Evolutionary conservation across 2,113 vertebrate genomes (phyloP), one percentile per base, ranked within the genome.

Genomic region (Perccottus glenii): DNA sequence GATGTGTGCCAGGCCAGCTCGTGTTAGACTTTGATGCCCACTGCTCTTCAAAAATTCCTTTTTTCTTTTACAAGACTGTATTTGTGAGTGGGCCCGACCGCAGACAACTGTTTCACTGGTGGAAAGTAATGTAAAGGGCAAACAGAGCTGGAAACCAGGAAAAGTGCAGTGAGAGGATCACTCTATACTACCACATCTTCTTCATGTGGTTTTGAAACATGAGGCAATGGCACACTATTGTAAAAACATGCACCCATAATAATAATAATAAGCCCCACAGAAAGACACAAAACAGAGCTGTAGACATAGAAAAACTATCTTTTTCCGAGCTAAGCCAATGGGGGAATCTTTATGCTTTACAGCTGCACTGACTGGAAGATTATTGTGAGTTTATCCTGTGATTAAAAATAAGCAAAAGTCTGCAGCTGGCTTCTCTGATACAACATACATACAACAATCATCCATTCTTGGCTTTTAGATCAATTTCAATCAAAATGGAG

Each of bases 1-100:
- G 70, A 84, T 88, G 83, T 85, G 70, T 60, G 45, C 83, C 67
- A 79, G 60, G 50, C 78, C 64, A 77, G 60, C 69, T 73, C 67
- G 64, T 68, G 69, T 73, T 68, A 48, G 51, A 47, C 77, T 82
- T 78, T 86, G 71, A 85, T 72, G 63, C 74, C 40, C 51, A 47
- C 6, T 44, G 43, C 59, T 45, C 44, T 55, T 38, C 45, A n/a
- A 40, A 19, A 60, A 9, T 27, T 10, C 64, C 56, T 33, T 55
- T 57, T 69, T 59, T 48, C 38, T 77, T 83, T 73, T 36, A 81
- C 46, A 56, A 53, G 53, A 36, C 42, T 53, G 49, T 50, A 15
- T 83, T 79, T 47, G 65, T 77, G 75, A 84, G 73, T 4, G 47
- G 51, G 45, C 60, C 53, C 43, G 11, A 80, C 78, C 81, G 36